phyloP scores from a whole-genome alignment of 2,888 invertebrate genomes.

The Ophion ventricosus region DNA sequence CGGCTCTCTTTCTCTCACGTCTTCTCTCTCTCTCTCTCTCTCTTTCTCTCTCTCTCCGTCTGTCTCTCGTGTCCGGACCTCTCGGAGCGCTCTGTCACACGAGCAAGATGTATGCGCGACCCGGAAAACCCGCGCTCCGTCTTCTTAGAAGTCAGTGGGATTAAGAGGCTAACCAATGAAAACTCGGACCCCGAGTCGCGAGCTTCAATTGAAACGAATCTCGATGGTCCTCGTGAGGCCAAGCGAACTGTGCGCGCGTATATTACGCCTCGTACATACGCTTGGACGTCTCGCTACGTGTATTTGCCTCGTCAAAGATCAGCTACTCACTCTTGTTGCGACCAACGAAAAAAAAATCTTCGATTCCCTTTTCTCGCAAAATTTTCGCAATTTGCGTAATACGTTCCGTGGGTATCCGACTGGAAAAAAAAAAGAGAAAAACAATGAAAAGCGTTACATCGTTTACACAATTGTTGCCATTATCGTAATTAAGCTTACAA shows the following conservation, averaged over 20 bases:
- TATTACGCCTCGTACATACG: neutral
- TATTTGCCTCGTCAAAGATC: conserved; percentile 3
- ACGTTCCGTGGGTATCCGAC: conserved; percentile 14
- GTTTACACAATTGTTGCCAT: neutral
- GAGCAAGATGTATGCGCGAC: conserved; percentile 57
- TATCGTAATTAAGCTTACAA: neutral
- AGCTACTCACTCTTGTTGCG: neutral
- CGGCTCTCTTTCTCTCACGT: neutral
- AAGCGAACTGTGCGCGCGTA: conserved; percentile 4
- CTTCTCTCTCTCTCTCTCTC: neutral
- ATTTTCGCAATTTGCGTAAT: conserved; percentile 25
- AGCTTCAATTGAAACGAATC: conserved; percentile 79
- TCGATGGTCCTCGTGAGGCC: conserved; percentile 70
- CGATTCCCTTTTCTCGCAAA: conserved; percentile 13
- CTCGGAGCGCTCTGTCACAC: conserved; percentile 22
- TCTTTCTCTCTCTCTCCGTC: neutral
- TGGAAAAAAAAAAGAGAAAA: conserved; percentile 30
- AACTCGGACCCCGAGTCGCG: conserved; percentile 67
- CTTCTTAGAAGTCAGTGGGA: conserved; percentile 71
- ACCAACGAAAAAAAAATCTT: conserved; percentile 38
- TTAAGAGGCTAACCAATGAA: conserved; percentile 80
- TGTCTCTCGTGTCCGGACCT: neutral
- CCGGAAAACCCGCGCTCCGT: conserved; percentile 54
- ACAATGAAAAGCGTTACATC: neutral
- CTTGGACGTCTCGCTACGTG: neutral